phyloP scores from a whole-genome alignment of 2,888 invertebrate species.

The Stenodera caucasica region DNA sequence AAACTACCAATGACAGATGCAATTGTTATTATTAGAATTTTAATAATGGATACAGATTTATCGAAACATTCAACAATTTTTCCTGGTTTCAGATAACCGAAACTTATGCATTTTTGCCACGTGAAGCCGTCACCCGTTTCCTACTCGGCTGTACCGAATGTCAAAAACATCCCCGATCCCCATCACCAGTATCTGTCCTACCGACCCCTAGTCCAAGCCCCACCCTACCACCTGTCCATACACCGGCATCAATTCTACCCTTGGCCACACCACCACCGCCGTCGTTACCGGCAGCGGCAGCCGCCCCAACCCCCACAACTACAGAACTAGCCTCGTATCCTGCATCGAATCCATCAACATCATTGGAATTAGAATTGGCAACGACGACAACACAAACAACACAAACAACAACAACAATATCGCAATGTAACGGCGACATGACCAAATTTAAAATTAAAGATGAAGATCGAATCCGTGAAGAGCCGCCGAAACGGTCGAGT shows the following conservation, averaged over 20 bases:
- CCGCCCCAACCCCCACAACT: constrained; percentile 28
- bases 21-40: not conserved
- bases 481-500: constrained; percentile 55
- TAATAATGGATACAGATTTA: not conserved
- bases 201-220: constrained; percentile 53
- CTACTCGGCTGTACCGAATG: constrained; percentile 93
- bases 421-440: not conserved
- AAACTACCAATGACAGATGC: constrained; percentile 20
- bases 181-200: constrained; percentile 61
- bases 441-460: not conserved
- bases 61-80: constrained; percentile 19
- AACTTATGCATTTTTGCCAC: constrained; percentile 92
- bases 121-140: constrained; percentile 95
- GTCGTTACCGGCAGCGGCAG: constrained; percentile 28
- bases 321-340: constrained; percentile 25
- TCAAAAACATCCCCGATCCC: constrained; percentile 75
- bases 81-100: constrained; percentile 84
- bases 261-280: constrained; percentile 27
- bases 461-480: not conserved
- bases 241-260: constrained; percentile 32
- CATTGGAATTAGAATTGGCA: constrained; percentile 27
- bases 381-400: constrained; percentile 8
- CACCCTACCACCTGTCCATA: constrained; percentile 45
- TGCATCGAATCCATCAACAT: constrained; percentile 22
- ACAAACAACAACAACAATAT: constrained; percentile 29